Evolutionary conservation across 1,140 invertebrate genomes (phyloP), one percentile per base, ranked within the genome.

Genomic region (Alviniconcha marisindica): DNA sequence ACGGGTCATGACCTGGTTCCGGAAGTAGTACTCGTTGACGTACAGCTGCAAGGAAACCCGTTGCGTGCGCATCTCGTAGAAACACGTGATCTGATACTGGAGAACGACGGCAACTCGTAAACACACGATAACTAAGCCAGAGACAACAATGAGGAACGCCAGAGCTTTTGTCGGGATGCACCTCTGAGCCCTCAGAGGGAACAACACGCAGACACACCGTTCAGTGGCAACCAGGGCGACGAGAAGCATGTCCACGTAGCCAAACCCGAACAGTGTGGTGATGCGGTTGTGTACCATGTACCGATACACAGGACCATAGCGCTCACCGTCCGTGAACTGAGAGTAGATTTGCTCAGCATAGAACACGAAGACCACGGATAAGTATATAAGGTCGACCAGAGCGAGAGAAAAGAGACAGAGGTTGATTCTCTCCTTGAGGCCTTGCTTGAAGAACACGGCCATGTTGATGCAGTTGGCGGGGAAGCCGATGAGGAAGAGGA

Each of bases 221-320:
- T 78, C 77, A 4, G 31, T 40, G 51, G 77, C 56, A 24, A 78
- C 33, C 18, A 56, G 3, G 15, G 56, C 56, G 10, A 54, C 21
- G 10, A 78, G 56, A 0, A 78, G 51, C 77, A 78, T 78, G 48
- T 51, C 56, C 14, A 31, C 54, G 54, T 63, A 78, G 77, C 77
- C 51, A 14, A 78, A 40, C 24, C 77, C 77, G 54, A 33, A 78
- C 1, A 78, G 31, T 36, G 51, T 54, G 3, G 60, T 24, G 21
- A 60, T 15, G 51, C 60, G 56, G 77, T 78, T 78, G 77, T 78
- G 36, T 33, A 78, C 40, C 51, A 78, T 56, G 31, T 24, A 60
- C 5, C 54, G 31, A 33, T 78, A 78, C 1, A 63, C 5, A 5
- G 54, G 51, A 18, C 77, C 77, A 33, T 60, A 78, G n/a, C 51